Base-by-base conservation (phyloP, 2,113 vertebrate genomes). In the Ceratotherium simum region DNA sequence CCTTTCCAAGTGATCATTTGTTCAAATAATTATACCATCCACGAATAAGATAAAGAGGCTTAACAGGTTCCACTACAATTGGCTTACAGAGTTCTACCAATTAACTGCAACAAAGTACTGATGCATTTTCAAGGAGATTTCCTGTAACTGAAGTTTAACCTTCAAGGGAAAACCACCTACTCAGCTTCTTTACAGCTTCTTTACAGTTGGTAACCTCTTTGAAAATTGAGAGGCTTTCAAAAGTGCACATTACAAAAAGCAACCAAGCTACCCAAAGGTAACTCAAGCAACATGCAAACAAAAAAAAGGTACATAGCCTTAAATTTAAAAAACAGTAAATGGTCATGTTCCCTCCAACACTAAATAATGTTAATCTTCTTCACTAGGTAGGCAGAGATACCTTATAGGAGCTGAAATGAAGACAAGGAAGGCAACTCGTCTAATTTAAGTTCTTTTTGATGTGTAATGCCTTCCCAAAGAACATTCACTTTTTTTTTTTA, bases 111-210 rank as follows among this genome's bases (percentile, higher is more conserved):
- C 10, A 48, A 93, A 65, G 48, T 54, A 76, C 0, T 51, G 27
- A 95, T 65, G 39, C 48, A 91, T 87, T 93, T 95, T 95, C 56
- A 90, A 93, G 70, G 20, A 90, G 64, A 81, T 69, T 84, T 60
- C 58, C 17, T 60, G 8, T 80, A 27, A 97, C 0, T 79, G 36
- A 79, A 73, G 54, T 65, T 82, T 89, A 89, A 79, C 58, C 56
- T 84, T 88, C 70, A 90, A 88, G 29, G 17, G 5, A 80, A 90
- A 97, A 90, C 65, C 76, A 80, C n/a, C 90, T 79, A 84, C n/a
- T 67, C 9, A 75, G 70, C 64, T 88, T 92, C 58, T 80, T 92
- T 73, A 79, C 9, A 75, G 70, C 64, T 88, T 92, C 58, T 80
- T 92, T 73, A 79, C n/a, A 92, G 33, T 23, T 85, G 56, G 36